Evolutionary conservation across 2,797 vertebrate genomes (phyloP).

Genomic region (Carapus acus): DNA sequence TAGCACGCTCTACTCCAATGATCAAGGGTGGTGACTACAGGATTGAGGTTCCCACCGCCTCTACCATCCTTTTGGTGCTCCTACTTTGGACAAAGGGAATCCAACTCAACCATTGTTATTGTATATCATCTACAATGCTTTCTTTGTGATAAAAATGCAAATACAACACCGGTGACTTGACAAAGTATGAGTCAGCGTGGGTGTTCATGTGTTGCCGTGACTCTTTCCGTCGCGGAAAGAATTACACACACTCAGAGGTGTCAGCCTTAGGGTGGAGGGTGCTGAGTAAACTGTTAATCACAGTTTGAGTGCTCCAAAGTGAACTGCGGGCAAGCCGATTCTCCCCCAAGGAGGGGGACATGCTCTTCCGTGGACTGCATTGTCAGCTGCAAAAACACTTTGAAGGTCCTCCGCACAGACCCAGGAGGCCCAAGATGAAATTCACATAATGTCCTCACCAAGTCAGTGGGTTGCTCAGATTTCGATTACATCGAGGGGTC

Average conservation of each 20-base stretch:
- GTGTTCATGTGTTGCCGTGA: conserved; percentile 2
- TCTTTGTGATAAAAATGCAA: conserved; percentile 4
- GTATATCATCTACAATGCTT: background rate
- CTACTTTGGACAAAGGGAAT: background rate
- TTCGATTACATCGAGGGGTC: too few relatives aligned
- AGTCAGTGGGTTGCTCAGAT: background rate
- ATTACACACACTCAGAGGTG: conserved; percentile 17
- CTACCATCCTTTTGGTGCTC: background rate
- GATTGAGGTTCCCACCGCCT: background rate
- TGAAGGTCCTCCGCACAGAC: conserved; percentile 17
- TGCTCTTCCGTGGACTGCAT: conserved; percentile 21
- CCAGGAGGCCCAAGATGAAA: too few relatives aligned
- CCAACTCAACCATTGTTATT: background rate
- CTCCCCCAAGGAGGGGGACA: conserved; percentile 19
- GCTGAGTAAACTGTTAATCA: conserved; percentile 45
- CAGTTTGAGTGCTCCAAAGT: conserved; percentile 34
- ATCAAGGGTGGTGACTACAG: background rate
- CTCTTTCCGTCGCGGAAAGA: conserved; percentile 28
- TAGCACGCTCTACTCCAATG: background rate
- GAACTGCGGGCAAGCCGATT: conserved; percentile 16
- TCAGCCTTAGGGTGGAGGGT: conserved; percentile 23
- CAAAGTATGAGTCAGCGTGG: conserved; percentile 7
- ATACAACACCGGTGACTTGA: background rate
- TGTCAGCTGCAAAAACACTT: conserved; percentile 62
- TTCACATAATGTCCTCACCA: background rate